Evolutionary conservation across 2,113 vertebrate genomes (phyloP).

Genomic region (Hemibagrus wyckioides): DNA sequence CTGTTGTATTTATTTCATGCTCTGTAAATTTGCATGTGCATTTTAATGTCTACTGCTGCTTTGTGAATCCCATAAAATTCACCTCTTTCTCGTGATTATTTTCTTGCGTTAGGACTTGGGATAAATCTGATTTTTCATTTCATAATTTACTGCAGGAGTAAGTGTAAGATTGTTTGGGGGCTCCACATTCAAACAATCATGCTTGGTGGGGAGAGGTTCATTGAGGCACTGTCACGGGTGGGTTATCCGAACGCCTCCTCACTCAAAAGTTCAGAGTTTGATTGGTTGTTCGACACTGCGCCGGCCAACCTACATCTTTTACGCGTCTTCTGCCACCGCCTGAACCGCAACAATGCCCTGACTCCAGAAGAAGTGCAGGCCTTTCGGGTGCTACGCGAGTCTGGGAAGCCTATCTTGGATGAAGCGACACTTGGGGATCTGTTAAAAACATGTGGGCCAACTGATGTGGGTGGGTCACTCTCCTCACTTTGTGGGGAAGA

Average conservation of each 20-base stretch:
- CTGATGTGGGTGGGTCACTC: slow-evolving; percentile 37
- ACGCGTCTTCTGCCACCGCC: slow-evolving; percentile 83
- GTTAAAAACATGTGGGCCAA: slow-evolving; percentile 75
- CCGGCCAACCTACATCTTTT: slow-evolving; percentile 79
- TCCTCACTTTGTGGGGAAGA: slow-evolving; percentile 63
- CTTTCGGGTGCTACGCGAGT: slow-evolving; percentile 71
- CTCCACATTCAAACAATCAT: slow-evolving; percentile 61
- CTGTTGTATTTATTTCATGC: neutral
- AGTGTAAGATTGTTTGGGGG: slow-evolving; percentile 12
- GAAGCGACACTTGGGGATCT: slow-evolving; percentile 77
- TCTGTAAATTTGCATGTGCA: neutral
- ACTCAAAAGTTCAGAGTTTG: slow-evolving; percentile 87
- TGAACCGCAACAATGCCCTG: slow-evolving; percentile 77
- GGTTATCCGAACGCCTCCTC: slow-evolving; percentile 77
- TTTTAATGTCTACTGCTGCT: neutral
- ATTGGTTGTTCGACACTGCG: slow-evolving; percentile 90
- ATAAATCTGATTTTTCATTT: slow-evolving; percentile 12
- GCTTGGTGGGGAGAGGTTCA: slow-evolving; percentile 84
- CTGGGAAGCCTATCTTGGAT: slow-evolving; percentile 80
- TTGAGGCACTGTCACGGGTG: slow-evolving; percentile 81
- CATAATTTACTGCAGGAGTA: slow-evolving; percentile 38
- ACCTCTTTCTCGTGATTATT: neutral
- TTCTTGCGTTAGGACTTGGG: neutral
- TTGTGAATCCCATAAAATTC: neutral
- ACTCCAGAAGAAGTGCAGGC: slow-evolving; percentile 75